These are phyloP conservation scores for Mesitornis unicolor DNA, from an alignment of 2,113 vertebrate genomes.

Conservation along the genomic window DNA sequence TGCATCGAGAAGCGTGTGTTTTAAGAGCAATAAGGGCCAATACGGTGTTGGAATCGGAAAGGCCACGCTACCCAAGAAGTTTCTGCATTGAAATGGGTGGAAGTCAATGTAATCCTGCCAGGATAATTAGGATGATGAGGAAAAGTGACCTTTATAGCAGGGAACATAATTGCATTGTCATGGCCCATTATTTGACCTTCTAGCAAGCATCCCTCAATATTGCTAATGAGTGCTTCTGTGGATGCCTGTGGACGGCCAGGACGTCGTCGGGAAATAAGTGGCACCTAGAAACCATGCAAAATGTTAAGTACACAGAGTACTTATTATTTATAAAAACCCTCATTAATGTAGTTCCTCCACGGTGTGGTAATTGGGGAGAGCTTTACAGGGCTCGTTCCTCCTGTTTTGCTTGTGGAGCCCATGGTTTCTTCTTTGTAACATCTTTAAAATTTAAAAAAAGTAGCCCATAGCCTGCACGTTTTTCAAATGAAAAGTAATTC, in stretches of 20 bases:
- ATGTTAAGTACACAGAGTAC: not conserved
- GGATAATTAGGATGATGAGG: conserved; percentile 59
- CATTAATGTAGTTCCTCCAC: not conserved
- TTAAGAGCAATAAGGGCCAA: not conserved
- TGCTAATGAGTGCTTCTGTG: conserved; percentile 34
- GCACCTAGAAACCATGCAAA: not conserved
- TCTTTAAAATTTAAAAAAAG: not conserved
- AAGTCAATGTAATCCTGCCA: conserved; percentile 18
- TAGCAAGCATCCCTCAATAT: conserved; percentile 8
- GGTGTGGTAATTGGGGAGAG: not conserved
- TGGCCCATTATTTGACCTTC: conserved; percentile 62
- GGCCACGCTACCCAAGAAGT: not conserved
- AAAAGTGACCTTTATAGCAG: conserved; percentile 60
- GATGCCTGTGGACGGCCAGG: not conserved
- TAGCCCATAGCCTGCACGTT: not conserved
- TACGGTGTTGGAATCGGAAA: not conserved
- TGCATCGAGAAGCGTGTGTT: not conserved
- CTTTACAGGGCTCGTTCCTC: not conserved
- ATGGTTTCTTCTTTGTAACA: not conserved
- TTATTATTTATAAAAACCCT: not conserved
- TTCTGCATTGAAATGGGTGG: not conserved
- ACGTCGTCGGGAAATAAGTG: not conserved
- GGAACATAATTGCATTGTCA: conserved; percentile 56
- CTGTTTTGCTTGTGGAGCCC: rapidly evolving
- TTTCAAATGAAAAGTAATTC: not conserved